These are phyloP conservation scores for Callipepla squamata DNA, from an alignment of 2,113 vertebrate genomes.

Conservation along the genomic window DNA sequence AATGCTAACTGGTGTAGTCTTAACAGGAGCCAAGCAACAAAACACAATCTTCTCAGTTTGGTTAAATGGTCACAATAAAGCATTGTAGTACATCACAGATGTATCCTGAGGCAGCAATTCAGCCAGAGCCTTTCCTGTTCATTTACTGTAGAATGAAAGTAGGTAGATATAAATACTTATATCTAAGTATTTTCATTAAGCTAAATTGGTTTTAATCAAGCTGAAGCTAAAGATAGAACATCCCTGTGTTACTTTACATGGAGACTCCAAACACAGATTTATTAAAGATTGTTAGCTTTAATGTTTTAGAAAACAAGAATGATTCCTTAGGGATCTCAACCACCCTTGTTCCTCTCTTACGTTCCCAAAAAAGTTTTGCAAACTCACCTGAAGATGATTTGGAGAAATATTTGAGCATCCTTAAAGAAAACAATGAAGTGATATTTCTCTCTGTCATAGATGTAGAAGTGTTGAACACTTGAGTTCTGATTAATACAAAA, in stretches of 20 bases:
- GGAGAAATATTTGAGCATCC: background rate
- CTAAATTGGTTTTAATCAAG: background rate
- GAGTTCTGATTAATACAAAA: background rate
- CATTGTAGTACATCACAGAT: background rate
- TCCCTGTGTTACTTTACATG: background rate
- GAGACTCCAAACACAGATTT: background rate
- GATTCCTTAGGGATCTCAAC: background rate
- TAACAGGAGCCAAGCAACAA: background rate
- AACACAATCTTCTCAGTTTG: background rate
- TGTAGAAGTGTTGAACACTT: fast-evolving
- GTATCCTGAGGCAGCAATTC: background rate
- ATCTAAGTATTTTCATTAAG: background rate
- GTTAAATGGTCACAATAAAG: background rate
- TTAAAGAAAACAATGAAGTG: background rate
- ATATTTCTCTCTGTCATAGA: background rate
- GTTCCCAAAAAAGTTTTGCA: background rate
- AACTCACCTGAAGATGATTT: background rate
- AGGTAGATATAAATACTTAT: background rate
- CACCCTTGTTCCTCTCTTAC: background rate
- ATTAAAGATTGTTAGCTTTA: background rate
- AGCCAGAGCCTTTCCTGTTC: background rate
- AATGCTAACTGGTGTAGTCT: background rate
- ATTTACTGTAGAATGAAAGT: background rate
- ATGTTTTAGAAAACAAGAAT: background rate
- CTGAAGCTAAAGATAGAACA: background rate